Percentiles rank a stretch among this genome's conserved stretches.
Evolutionary conservation across 2,113 vertebrate species (phyloP).

Genomic region (Pogona vitticeps): DNA sequence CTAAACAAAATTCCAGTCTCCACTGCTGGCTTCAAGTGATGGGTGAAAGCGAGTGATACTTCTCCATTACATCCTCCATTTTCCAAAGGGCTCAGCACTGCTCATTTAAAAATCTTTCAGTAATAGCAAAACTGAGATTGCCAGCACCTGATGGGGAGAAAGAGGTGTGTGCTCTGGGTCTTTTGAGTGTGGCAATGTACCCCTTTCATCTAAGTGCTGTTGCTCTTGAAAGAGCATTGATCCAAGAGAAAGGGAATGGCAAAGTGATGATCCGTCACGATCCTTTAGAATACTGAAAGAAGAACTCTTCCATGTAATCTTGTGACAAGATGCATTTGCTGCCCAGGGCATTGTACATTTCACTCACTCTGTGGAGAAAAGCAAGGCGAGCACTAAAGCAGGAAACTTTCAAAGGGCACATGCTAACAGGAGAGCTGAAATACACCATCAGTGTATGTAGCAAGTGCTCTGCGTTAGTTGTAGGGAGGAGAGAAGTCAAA

Average conservation of each 20-base stretch:
- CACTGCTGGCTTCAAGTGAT: background rate
- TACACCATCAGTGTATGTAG: no score
- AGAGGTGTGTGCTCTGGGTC: background rate
- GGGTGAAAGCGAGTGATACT: conserved; percentile 21
- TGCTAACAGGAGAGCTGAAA: no score
- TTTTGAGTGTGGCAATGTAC: background rate
- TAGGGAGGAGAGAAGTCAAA: no score
- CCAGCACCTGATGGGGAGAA: background rate
- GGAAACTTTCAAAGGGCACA: background rate
- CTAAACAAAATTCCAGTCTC: background rate
- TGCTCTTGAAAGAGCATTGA: conserved; percentile 12
- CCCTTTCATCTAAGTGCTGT: background rate
- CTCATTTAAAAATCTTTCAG: conserved; percentile 15
- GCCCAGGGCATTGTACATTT: background rate
- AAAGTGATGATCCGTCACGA: background rate
- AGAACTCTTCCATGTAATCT: background rate
- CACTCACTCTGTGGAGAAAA: background rate
- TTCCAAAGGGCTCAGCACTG: background rate
- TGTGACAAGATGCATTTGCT: background rate
- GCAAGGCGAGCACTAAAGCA: background rate
- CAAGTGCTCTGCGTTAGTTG: no score
- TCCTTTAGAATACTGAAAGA: background rate
- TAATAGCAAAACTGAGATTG: background rate
- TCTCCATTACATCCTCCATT: background rate
- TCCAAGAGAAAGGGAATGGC: background rate